Percentiles rank a stretch among this genome's conserved stretches.
Conservation (phyloP, 2,113 vertebrate genomes). For the Nannospalax galili region DNA sequence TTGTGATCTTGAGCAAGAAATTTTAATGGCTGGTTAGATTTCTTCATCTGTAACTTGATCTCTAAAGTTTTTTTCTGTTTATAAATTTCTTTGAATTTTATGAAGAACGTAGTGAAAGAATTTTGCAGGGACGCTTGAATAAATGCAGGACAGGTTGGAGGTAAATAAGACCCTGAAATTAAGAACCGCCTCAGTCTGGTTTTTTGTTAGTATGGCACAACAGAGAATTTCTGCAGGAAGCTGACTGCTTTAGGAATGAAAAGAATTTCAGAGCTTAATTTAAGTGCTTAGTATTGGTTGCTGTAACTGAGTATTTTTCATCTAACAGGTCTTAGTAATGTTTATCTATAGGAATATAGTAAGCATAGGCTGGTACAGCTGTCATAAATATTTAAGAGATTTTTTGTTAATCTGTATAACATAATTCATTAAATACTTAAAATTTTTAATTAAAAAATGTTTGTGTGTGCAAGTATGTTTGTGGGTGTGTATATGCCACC, state of each 20-base stretch:
- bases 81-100: constrained; percentile 36
- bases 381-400: background rate
- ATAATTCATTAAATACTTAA: constrained; percentile 36
- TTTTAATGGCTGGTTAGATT: constrained; percentile 22
- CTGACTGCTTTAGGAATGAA: constrained; percentile 14
- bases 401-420: background rate
- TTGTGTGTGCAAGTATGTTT: background rate
- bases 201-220: background rate
- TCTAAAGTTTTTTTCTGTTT: constrained; percentile 20
- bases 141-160: background rate
- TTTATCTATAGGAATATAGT: constrained; percentile 40
- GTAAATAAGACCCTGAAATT: background rate
- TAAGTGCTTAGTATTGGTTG: constrained; percentile 9
- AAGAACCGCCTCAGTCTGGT: background rate
- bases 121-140: background rate
- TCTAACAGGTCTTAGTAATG: background rate
- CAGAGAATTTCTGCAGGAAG: background rate
- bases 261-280: background rate
- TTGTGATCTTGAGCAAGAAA: background rate
- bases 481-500: too few species aligned
- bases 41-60: constrained; percentile 19
- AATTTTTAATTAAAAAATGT: background rate
- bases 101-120: constrained; percentile 21
- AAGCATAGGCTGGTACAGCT: background rate
- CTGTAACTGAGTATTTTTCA: background rate